These are phyloP conservation scores for Blastobasis adustella DNA, from an alignment of 2,888 invertebrate species.

Conservation along the genomic window DNA sequence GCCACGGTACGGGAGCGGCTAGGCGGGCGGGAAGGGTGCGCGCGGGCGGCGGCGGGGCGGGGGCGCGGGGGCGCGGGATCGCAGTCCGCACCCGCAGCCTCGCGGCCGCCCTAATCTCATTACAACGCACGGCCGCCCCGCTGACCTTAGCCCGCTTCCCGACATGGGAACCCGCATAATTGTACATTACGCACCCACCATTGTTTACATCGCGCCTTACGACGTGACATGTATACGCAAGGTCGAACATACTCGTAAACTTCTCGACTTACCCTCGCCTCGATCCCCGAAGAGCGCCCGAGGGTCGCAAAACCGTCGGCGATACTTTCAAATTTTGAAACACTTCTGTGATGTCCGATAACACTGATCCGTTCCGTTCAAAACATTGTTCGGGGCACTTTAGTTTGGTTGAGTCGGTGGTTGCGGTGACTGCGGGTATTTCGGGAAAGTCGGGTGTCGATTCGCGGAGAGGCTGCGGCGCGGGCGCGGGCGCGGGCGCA, in stretches of 20 bases:
- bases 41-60: constrained; percentile 16
- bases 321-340: constrained; percentile 25
- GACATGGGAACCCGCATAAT: constrained; percentile 33
- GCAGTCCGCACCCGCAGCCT: constrained; percentile 24
- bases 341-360: constrained; percentile 33
- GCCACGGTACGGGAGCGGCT: constrained; percentile 12
- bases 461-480: constrained; percentile 14
- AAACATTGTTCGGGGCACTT: constrained; percentile 30
- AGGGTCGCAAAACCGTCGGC: constrained; percentile 15
- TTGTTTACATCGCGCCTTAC: constrained; percentile 8
- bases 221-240: neutral
- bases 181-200: constrained; percentile 11
- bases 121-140: constrained; percentile 41
- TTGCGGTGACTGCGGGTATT: constrained; percentile 12
- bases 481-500: constrained; percentile 57
- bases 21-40: constrained; percentile 12
- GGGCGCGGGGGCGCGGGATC: constrained; percentile 23
- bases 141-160: constrained; percentile 45
- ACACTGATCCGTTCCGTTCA: constrained; percentile 33
- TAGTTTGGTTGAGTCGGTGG: constrained; percentile 15
- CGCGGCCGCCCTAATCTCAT: constrained; percentile 45
- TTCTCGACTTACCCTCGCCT: constrained; percentile 11
- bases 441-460: no score
- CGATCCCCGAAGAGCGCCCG: constrained; percentile 15
- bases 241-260: neutral